These are phyloP conservation scores for Cosmia trapezina DNA, from an alignment of 2,888 invertebrate genomes.

Conservation along the genomic window DNA sequence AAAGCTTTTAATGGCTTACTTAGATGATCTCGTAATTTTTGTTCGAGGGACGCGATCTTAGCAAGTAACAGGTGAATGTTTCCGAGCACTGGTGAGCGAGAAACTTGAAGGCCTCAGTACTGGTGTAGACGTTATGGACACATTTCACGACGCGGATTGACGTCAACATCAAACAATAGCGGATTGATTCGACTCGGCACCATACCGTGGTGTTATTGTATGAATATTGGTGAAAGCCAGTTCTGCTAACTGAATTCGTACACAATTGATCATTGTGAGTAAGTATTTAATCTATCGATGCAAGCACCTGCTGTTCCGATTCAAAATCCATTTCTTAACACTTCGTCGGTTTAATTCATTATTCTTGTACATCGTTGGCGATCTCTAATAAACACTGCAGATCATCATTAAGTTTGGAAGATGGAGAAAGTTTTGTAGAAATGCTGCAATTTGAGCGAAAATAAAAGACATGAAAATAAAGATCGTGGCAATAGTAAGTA, in stretches of 20 bases:
- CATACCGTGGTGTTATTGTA: slow-evolving; percentile 67
- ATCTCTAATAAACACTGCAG: slow-evolving; percentile 44
- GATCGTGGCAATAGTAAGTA: slow-evolving; percentile 61
- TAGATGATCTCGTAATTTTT: slow-evolving; percentile 31
- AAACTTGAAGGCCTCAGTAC: slow-evolving; percentile 67
- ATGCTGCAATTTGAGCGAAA: slow-evolving; percentile 50
- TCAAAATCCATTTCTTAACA: slow-evolving; percentile 25
- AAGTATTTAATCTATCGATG: slow-evolving; percentile 35
- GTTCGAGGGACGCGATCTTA: slow-evolving; percentile 47
- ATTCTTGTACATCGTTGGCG: slow-evolving; percentile 8
- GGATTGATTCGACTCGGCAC: slow-evolving; percentile 75
- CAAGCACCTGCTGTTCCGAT: slow-evolving; percentile 34
- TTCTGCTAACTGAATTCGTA: slow-evolving; percentile 63
- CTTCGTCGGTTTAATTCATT: slow-evolving; percentile 1
- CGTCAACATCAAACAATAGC: slow-evolving; percentile 81
- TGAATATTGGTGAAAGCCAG: slow-evolving; percentile 76
- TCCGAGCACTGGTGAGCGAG: slow-evolving; percentile 62
- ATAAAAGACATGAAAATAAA: slow-evolving; percentile 57
- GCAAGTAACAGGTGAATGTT: slow-evolving; percentile 71
- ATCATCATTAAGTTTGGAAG: slow-evolving; percentile 45
- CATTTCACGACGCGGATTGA: slow-evolving; percentile 72
- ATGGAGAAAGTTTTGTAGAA: slow-evolving; percentile 52
- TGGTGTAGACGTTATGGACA: slow-evolving; percentile 52
- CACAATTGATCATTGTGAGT: slow-evolving; percentile 59
- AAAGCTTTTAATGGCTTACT: slow-evolving; percentile 44